A percentile compares a stretch with the other conserved stretches of the same genome.
Conservation (phyloP, 2,113 vertebrate genomes). For the Chrysemys picta region DNA sequence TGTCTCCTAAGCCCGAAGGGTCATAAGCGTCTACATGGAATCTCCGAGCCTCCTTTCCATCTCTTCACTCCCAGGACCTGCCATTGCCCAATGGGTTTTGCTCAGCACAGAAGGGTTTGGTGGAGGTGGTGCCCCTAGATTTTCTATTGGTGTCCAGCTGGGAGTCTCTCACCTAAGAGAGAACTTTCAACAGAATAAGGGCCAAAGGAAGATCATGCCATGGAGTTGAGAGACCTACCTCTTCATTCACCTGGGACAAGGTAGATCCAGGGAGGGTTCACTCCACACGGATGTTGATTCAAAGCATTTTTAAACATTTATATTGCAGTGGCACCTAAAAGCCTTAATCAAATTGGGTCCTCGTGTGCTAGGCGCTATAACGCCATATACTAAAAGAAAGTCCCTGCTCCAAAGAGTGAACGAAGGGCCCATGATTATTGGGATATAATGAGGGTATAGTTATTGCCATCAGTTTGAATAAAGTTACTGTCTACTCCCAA, state of each 20-base stretch:
- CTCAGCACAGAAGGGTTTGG: not conserved
- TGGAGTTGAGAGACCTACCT: not conserved
- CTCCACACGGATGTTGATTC: not conserved
- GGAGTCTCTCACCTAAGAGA: not conserved
- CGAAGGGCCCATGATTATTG: not conserved
- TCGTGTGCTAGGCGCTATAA: accelerated
- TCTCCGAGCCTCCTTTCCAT: too few species aligned
- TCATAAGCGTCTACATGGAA: not conserved
- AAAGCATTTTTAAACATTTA: not conserved
- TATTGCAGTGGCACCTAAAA: accelerated
- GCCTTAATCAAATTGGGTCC: accelerated
- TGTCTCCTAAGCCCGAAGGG: not conserved
- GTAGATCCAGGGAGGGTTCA: not conserved
- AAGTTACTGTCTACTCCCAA: not conserved
- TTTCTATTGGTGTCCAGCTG: not conserved
- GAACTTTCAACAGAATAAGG: not conserved
- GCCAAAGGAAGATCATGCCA: not conserved
- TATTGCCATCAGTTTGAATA: not conserved
- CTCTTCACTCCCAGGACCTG: not conserved
- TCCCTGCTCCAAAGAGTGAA: not conserved
- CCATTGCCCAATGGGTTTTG: not conserved
- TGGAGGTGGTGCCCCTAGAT: not conserved
- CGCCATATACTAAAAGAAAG: not conserved
- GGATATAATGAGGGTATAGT: not conserved
- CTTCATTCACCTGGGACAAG: not conserved